Conservation (phyloP, 2,113 vertebrate species). For the Athene noctua region DNA sequence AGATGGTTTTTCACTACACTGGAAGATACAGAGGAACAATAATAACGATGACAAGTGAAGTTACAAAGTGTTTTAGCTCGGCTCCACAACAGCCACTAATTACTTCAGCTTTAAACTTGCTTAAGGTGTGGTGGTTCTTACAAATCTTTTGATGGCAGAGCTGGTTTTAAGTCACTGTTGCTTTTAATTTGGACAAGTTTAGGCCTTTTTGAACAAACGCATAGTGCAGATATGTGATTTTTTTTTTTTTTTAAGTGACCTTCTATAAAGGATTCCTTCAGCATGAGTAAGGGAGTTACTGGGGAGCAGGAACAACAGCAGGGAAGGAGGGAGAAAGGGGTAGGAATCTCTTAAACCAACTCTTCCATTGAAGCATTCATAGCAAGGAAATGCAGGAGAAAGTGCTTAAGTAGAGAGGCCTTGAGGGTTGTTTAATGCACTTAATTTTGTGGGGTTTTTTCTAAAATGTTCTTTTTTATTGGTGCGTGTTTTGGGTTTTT, state of each 20-base stretch:
- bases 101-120: conserved; percentile 46
- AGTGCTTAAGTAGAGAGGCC: conserved; percentile 23
- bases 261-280: not conserved
- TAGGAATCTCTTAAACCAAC: not conserved
- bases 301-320: not conserved
- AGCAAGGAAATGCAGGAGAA: not conserved
- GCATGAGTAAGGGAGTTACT: not conserved
- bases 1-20: conserved; percentile 22
- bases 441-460: not conserved
- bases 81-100: conserved; percentile 42
- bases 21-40: conserved; percentile 10
- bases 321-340: not conserved
- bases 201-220: not conserved
- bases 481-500: not conserved
- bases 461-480: not conserved
- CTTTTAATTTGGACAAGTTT: not conserved
- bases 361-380: not conserved
- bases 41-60: conserved; percentile 15
- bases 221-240: not conserved
- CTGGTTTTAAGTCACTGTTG: not conserved
- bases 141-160: not conserved
- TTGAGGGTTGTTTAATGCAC: not conserved
- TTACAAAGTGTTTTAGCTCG: conserved; percentile 30
- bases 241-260: not conserved
- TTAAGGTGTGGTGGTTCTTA: conserved; percentile 26